These are phyloP conservation scores for Oscheius onirici DNA, from an alignment of 2,888 invertebrate genomes.

Conservation along the genomic window DNA sequence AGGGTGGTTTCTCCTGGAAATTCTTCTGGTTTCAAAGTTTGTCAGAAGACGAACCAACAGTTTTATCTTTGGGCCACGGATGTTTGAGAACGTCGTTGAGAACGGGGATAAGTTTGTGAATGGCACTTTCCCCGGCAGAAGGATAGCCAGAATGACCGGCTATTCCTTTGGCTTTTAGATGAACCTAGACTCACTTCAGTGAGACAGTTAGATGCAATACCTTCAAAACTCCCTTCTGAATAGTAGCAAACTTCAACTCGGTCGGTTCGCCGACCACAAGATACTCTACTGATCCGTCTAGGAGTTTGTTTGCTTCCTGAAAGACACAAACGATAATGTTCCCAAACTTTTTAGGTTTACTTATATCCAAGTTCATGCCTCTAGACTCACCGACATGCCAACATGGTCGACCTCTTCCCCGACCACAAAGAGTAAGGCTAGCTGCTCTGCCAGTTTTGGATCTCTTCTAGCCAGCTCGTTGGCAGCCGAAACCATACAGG, in stretches of 20 bases:
- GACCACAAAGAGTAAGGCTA: slow-evolving; percentile 67
- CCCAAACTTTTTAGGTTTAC: neutral
- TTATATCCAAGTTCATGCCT: too few species aligned
- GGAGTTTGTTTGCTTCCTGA: slow-evolving; percentile 21
- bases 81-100: slow-evolving; percentile 54
- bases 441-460: slow-evolving; percentile 51
- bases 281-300: slow-evolving; percentile 41
- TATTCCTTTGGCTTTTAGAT: slow-evolving; percentile 43
- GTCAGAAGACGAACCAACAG: slow-evolving; percentile 41
- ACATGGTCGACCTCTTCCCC: slow-evolving; percentile 68
- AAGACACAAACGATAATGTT: neutral
- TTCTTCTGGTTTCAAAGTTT: too few species aligned
- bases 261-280: slow-evolving; percentile 70
- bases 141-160: slow-evolving; percentile 68
- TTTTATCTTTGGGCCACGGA: slow-evolving; percentile 58
- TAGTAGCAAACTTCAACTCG: slow-evolving; percentile 61
- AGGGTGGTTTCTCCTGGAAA: slow-evolving; percentile 63
- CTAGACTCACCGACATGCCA: slow-evolving; percentile 62
- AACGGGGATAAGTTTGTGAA: slow-evolving; percentile 63
- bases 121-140: slow-evolving; percentile 61
- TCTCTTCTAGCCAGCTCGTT: slow-evolving; percentile 43
- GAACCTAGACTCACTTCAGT: slow-evolving; percentile 48
- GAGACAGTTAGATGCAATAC: slow-evolving; percentile 43
- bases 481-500: slow-evolving; percentile 65
- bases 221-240: slow-evolving; percentile 69